Conservation (phyloP, 2,113 vertebrate genomes). For the Zootoca vivipara region DNA sequence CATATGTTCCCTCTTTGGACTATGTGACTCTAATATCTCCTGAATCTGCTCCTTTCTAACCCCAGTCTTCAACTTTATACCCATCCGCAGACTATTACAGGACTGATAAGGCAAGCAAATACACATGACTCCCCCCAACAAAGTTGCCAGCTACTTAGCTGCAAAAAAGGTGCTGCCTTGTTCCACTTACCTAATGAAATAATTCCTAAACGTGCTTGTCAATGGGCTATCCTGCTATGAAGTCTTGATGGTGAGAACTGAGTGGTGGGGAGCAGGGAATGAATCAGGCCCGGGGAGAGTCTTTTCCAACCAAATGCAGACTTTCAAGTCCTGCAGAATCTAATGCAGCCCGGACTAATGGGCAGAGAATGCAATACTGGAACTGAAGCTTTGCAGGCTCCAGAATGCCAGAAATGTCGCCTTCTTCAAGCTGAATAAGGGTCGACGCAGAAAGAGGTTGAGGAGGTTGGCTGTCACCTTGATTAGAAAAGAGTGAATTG, state of each 20-base stretch:
- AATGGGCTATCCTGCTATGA: not conserved
- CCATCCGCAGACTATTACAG: too few relatives aligned
- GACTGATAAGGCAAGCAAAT: too few relatives aligned
- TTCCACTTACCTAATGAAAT: not conserved
- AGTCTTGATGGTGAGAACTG: not conserved
- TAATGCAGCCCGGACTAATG: not conserved
- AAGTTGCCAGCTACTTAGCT: not conserved
- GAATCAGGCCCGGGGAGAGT: too few relatives aligned
- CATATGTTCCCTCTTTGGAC: not conserved
- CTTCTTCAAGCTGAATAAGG: not conserved
- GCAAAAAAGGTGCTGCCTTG: not conserved
- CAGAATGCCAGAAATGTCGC: not conserved
- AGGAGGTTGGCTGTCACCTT: not conserved
- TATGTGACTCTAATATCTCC: not conserved
- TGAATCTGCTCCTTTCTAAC: not conserved
- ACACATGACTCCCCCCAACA: too few relatives aligned
- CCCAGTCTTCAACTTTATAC: not conserved
- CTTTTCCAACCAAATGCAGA: not conserved
- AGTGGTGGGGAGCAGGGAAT: not conserved
- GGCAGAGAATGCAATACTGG: too few relatives aligned
- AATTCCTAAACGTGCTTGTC: not conserved
- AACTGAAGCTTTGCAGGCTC: not conserved
- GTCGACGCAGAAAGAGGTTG: not conserved
- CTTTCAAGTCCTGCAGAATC: not conserved
- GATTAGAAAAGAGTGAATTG: not conserved